Base-by-base conservation (phyloP, 2,113 vertebrate genomes). In the Oncorhynchus mykiss region DNA sequence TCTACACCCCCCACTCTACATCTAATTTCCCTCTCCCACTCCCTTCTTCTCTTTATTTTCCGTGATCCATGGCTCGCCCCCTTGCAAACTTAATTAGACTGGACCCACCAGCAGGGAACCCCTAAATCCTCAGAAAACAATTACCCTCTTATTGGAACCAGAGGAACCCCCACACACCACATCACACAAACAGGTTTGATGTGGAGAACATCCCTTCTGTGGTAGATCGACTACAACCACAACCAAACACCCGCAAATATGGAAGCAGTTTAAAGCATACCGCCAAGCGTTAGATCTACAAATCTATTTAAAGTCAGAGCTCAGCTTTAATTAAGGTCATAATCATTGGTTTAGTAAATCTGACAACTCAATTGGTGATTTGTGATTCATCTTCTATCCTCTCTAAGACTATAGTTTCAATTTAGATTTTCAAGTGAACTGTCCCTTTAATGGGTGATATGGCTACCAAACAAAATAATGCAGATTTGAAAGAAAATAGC, bases 71-170 rank as follows among this genome's bases (percentile, higher is more conserved):
- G 14, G 49, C 68, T 67, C 69, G 1, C 14, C 62, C 69, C 57
- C 14, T 25, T 57, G 71, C 57, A 71, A 64, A 68, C 72, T 78
- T 82, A 70, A 74, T 72, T 75, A 78, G 18, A 68, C 39, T 70
- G 60, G 39, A 64, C 27, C 45, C 71, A 59, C 68, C 68, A 45
- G 34, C 34, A 11, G 34, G 24, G 65, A 54, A 31, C 31, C 59
- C 75, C 22, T 82, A 78, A 78, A 64, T 72, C 62, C 27, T 75
- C 70, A 60, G 66, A 78, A 59, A 77, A 71, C 59, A 70, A 77
- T 77, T 77, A 64, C 8, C 25, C 34, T 49, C 62, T 77, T 72
- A 81, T 73, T 74, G 68, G 67, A 77, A 74, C 71, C 75, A 77
- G 80, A 74, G 67, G 60, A 57, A 57, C 24, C 13, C 70, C 24